These are phyloP conservation scores for Otolemur crassicaudatus DNA, from an alignment of 2,797 vertebrate species.

Conservation along the genomic window DNA sequence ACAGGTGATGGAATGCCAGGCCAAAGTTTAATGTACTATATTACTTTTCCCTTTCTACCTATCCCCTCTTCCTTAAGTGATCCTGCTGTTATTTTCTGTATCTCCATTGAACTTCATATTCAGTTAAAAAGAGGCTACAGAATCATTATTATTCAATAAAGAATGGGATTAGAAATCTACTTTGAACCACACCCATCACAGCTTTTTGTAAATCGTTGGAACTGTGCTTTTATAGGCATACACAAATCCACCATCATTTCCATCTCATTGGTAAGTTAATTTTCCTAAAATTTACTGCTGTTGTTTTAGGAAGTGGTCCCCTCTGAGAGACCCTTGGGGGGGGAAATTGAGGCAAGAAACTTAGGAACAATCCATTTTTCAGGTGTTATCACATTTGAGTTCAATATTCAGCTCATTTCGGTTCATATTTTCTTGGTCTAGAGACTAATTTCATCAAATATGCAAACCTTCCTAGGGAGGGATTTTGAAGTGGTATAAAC, in stretches of 20 bases:
- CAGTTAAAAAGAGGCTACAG: not conserved
- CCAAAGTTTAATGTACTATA: not conserved
- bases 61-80: not conserved
- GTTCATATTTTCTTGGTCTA: conserved; percentile 59
- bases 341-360: conserved; percentile 35
- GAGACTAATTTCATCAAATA: conserved; percentile 63
- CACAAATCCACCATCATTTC: not conserved
- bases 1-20: not conserved
- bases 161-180: not conserved
- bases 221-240: not conserved
- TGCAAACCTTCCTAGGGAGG: conserved; percentile 8
- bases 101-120: not conserved
- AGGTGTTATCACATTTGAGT: conserved; percentile 46
- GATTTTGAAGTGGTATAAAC: conserved; percentile 45
- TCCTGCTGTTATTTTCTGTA: not conserved
- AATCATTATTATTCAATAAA: conserved; percentile 39
- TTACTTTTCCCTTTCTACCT: not conserved
- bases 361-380: conserved; percentile 2
- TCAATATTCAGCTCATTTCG: conserved; percentile 53
- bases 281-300: conserved; percentile 25
- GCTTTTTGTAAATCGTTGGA: not conserved
- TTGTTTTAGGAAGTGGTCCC: not conserved
- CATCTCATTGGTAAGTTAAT: conserved; percentile 42
- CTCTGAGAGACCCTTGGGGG: not conserved
- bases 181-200: conserved; percentile 7